phyloP scores from a whole-genome alignment of 2,888 invertebrate species.

The Pemphredon lugubris region DNA sequence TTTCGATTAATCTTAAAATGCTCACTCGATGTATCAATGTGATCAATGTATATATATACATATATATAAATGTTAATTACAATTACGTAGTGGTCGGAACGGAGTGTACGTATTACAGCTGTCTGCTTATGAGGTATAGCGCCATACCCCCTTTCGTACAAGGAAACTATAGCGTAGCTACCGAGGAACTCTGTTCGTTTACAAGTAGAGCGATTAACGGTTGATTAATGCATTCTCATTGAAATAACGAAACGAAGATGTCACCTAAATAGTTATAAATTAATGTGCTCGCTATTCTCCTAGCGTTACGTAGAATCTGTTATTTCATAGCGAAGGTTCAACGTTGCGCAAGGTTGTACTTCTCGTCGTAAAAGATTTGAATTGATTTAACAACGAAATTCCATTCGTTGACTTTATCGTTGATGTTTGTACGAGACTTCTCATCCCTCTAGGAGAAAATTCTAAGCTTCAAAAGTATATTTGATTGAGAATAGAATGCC shows the following conservation, averaged over 20 bases:
- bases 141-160: slow-evolving; percentile 30
- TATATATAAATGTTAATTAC: slow-evolving; percentile 33
- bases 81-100: slow-evolving; percentile 11
- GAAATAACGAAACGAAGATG: neutral
- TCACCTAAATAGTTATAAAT: slow-evolving; percentile 16
- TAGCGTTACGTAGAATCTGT: slow-evolving; percentile 16
- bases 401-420: slow-evolving; percentile 1
- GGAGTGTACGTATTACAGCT: slow-evolving; percentile 6
- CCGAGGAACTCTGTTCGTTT: neutral
- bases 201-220: slow-evolving; percentile 2
- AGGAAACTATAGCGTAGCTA: slow-evolving; percentile 1
- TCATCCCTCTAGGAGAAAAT: neutral
- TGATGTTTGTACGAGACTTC: neutral
- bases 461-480: slow-evolving; percentile 11
- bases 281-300: slow-evolving; percentile 11
- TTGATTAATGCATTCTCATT: neutral
- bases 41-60: slow-evolving; percentile 45
- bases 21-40: slow-evolving; percentile 51
- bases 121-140: slow-evolving; percentile 1
- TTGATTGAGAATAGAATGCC: neutral
- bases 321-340: slow-evolving; percentile 1
- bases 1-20: slow-evolving; percentile 26
- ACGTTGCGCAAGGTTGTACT: no score
- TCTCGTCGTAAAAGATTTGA: no score
- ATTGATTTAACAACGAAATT: slow-evolving; percentile 13